Evolutionary conservation across 2,113 vertebrate genomes (phyloP).

Genomic region (Sus scrofa): T2T-Sscrofa CM000826.6:20800001-20800500

Average conservation of each 20-base stretch:
- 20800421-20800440: background rate
- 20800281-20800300: background rate
- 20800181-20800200: background rate
- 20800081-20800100: background rate
- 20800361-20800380: background rate
- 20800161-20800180: background rate
- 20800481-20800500: background rate
- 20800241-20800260: background rate
- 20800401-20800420: background rate
- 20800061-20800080: constrained; percentile 12
- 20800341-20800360: background rate
- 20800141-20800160: background rate
- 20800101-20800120: background rate
- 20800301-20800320: background rate
- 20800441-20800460: background rate
- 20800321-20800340: background rate
- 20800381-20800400: background rate
- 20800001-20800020: background rate
- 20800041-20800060: background rate
- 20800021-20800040: background rate
- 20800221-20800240: background rate
- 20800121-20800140: background rate
- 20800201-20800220: background rate
- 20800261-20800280: background rate
- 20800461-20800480: background rate